These are phyloP conservation scores for Hydropotes inermis DNA, from an alignment of 2,113 vertebrate genomes.

Conservation along the genomic window DNA sequence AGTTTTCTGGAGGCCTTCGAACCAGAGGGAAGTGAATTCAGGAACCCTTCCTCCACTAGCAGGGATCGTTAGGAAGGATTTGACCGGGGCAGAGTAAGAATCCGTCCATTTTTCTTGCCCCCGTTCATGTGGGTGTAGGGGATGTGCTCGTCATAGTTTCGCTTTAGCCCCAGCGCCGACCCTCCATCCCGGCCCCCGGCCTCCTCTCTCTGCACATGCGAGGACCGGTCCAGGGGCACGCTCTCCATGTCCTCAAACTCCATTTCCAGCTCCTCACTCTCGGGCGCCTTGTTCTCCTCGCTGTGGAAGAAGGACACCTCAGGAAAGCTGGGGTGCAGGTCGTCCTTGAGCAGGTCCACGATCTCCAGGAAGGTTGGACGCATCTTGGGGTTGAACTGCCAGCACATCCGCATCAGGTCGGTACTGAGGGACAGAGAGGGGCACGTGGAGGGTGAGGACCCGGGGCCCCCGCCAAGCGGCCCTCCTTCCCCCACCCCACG, in stretches of 20 bases:
- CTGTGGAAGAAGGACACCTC: slow-evolving; percentile 98
- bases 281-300: slow-evolving; percentile 95
- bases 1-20: slow-evolving; percentile 85
- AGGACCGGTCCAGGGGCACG: slow-evolving; percentile 94
- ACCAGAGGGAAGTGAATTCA: slow-evolving; percentile 64
- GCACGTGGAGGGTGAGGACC: accelerated
- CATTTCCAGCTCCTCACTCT: slow-evolving; percentile 94
- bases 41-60: neutral
- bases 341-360: slow-evolving; percentile 95
- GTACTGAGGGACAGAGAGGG: slow-evolving; percentile 81
- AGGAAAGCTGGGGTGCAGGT: slow-evolving; percentile 92
- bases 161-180: slow-evolving; percentile 87
- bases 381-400: slow-evolving; percentile 99
- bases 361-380: slow-evolving; percentile 95
- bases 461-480: accelerated
- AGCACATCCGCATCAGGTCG: slow-evolving; percentile 97
- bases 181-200: slow-evolving; percentile 86
- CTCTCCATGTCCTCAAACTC: slow-evolving; percentile 99
- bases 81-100: slow-evolving; percentile 92
- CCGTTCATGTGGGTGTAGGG: slow-evolving; percentile 99
- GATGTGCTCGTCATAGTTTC: slow-evolving; percentile 93
- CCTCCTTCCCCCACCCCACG: accelerated
- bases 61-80: slow-evolving; percentile 93
- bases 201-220: slow-evolving; percentile 90
- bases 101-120: slow-evolving; percentile 95